A percentile compares a stretch with the other conserved stretches of the same genome.
phyloP scores from a whole-genome alignment of 2,888 invertebrate genomes.

The Marronus borbonicus region DNA sequence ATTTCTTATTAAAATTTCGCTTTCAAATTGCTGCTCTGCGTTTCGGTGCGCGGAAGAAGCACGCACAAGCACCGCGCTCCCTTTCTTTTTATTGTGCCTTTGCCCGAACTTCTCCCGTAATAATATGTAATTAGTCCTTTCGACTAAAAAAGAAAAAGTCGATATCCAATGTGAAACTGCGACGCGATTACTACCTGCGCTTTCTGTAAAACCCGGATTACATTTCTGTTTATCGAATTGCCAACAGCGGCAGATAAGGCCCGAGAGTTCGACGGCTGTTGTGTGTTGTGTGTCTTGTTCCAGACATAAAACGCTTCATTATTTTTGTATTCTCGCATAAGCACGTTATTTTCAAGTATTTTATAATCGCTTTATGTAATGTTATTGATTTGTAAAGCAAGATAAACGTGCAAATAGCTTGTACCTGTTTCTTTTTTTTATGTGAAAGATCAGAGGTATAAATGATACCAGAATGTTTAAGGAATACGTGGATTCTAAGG shows the following conservation, averaged over 20 bases:
- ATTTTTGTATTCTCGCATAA: conserved; percentile 1
- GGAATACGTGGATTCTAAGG: too few species aligned
- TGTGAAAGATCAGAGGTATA: not conserved
- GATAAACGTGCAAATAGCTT: not conserved
- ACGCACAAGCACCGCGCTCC: conserved; percentile 13
- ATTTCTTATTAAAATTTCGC: conserved; percentile 47
- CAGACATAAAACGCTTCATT: not conserved
- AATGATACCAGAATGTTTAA: too few species aligned
- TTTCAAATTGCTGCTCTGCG: conserved; percentile 39
- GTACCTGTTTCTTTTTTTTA: not conserved
- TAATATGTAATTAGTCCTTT: conserved; percentile 48
- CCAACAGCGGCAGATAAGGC: not conserved
- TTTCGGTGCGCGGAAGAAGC: conserved; percentile 30
- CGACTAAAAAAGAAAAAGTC: conserved; percentile 29
- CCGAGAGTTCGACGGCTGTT: not conserved
- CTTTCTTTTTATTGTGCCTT: conserved; percentile 9
- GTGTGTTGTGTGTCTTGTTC: too few species aligned
- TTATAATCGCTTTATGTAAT: conserved; percentile 2
- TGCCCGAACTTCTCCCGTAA: conserved; percentile 33
- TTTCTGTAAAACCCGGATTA: conserved; percentile 32
- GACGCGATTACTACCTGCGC: conserved; percentile 45
- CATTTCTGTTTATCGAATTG: conserved; percentile 35
- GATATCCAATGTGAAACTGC: conserved; percentile 42
- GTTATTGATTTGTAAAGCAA: conserved; percentile 7
- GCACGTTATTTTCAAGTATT: not conserved